Conservation (phyloP, 2,797 vertebrate species). For the Allobates femoralis region DNA sequence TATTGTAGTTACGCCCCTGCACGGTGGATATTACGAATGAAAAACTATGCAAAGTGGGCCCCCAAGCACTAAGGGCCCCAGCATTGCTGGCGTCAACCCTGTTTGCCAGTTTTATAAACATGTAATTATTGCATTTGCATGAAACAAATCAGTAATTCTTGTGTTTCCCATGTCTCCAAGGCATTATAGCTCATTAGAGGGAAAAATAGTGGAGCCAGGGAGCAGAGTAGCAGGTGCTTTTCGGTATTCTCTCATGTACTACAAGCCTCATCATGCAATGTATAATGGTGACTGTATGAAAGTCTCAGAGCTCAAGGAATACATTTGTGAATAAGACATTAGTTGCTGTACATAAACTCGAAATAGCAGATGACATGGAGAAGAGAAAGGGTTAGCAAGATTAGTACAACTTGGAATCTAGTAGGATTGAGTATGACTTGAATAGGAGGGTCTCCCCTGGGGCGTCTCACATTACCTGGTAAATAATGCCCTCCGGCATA, state of each 20-base stretch:
- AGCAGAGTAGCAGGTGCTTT: neutral
- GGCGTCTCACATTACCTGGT: neutral
- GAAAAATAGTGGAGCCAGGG: neutral
- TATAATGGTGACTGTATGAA: neutral
- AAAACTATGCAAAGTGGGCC: too few species aligned
- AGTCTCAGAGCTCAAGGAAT: neutral
- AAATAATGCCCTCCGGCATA: neutral
- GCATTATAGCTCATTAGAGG: neutral
- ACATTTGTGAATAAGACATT: neutral
- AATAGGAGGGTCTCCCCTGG: conserved; percentile 9
- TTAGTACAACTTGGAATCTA: neutral
- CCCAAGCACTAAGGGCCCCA: too few species aligned
- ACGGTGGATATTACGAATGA: too few species aligned
- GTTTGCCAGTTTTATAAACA: too few species aligned
- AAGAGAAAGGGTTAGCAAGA: neutral
- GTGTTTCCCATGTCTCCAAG: neutral
- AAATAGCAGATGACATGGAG: neutral
- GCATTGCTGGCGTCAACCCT: too few species aligned
- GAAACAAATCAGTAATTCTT: neutral
- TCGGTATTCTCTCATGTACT: neutral
- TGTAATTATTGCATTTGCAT: too few species aligned
- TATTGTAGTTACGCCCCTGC: too few species aligned
- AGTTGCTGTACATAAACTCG: neutral
- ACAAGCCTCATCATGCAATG: neutral
- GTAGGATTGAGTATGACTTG: neutral